A percentile compares a stretch with the other conserved stretches of the same genome.
Evolutionary conservation across 1,140 invertebrate genomes (phyloP).

Genomic region (Asbolus verrucosus): DNA sequence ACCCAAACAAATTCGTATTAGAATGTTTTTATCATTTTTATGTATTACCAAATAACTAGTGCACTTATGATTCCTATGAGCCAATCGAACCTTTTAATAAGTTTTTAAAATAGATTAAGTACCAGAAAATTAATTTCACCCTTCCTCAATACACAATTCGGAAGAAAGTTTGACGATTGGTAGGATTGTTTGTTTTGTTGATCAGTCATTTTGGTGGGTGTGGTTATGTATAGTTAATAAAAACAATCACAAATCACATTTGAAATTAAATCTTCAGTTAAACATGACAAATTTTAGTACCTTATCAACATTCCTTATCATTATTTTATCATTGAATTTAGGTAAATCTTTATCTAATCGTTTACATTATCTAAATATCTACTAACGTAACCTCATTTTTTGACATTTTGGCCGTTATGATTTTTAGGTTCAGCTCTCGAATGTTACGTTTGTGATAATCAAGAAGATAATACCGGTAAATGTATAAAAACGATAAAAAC

Average conservation of each 20-base stretch:
- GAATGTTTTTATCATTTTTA: no score
- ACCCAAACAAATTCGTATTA: no score
- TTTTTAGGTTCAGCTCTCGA: slow-evolving; percentile 78
- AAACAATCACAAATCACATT: no score
- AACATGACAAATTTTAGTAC: slow-evolving; percentile 2
- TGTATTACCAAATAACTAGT: no score
- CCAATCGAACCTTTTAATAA: no score
- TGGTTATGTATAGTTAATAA: no score
- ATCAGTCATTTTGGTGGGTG: slow-evolving; percentile 16
- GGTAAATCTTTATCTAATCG: background rate
- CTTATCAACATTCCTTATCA: slow-evolving; percentile 13
- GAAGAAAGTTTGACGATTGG: no score
- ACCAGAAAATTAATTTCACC: no score
- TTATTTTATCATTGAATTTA: background rate
- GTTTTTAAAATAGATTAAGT: no score
- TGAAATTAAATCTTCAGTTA: slow-evolving; percentile 18
- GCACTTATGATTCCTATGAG: no score
- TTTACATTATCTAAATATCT: background rate
- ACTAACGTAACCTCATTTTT: slow-evolving; percentile 20
- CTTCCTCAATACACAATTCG: no score
- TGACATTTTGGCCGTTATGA: background rate
- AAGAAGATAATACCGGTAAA: slow-evolving; percentile 94
- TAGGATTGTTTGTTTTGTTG: background rate
- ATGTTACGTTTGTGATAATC: slow-evolving; percentile 94
- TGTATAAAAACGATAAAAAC: slow-evolving; percentile 92